These are phyloP conservation scores for Chrysolina haemoptera DNA, from an alignment of 2,888 invertebrate species.

Conservation along the genomic window DNA sequence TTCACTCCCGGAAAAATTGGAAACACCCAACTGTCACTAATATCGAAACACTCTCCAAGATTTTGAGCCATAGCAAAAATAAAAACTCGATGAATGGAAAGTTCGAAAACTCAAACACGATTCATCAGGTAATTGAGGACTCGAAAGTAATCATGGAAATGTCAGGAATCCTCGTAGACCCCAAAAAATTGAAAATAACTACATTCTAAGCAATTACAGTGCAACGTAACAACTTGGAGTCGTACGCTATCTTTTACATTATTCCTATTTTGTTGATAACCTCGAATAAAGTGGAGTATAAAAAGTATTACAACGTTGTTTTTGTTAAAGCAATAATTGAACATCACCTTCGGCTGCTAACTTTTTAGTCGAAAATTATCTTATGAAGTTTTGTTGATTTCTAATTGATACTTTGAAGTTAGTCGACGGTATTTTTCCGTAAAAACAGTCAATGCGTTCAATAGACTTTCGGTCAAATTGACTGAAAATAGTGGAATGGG, in stretches of 20 bases:
- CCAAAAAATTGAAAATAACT: not conserved
- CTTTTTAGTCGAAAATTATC: no score
- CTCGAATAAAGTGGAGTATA: slow-evolving; percentile 3
- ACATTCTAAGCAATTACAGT: not conserved
- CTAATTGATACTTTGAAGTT: no score
- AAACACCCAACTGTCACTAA: slow-evolving; percentile 12
- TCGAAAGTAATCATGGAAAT: no score
- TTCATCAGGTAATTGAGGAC: no score
- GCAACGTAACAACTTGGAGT: slow-evolving; percentile 4
- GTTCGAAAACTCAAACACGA: not conserved
- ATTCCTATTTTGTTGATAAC: slow-evolving; percentile 12
- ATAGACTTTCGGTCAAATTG: no score
- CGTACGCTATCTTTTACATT: slow-evolving; percentile 14
- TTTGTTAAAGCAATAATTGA: slow-evolving; percentile 6
- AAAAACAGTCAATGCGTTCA: no score
- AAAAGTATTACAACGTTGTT: not conserved
- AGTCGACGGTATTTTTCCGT: no score
- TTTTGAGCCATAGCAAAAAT: not conserved
- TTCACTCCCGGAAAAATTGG: slow-evolving; percentile 27
- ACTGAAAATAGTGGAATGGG: no score
- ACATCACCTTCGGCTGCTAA: not conserved
- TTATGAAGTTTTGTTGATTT: no score
- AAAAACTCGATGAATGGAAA: not conserved
- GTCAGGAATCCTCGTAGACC: no score
- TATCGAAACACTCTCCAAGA: slow-evolving; percentile 13